Evolutionary conservation across 2,113 vertebrate genomes (phyloP).

Genomic region (Syngnathus typhle): DNA sequence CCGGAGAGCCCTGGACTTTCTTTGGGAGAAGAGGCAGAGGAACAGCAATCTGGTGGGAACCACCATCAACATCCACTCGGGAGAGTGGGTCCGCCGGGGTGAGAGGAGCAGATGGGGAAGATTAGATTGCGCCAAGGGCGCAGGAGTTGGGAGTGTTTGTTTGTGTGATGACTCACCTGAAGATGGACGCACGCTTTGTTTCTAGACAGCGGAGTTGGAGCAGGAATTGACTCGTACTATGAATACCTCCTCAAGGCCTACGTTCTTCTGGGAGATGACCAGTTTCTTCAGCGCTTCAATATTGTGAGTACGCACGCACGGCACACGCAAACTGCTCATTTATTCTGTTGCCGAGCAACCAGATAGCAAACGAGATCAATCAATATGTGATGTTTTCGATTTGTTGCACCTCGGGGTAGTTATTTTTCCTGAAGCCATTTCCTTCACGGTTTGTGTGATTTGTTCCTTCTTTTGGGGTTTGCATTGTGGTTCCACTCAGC

Average conservation of each 20-base stretch:
- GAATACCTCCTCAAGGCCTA: constrained; percentile 98
- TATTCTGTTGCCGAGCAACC: neutral
- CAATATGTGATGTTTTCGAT: neutral
- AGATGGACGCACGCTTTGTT: constrained; percentile 10
- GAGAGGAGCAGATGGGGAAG: constrained; percentile 13
- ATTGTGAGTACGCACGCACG: constrained; percentile 73
- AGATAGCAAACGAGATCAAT: neutral
- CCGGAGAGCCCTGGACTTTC: constrained; percentile 91
- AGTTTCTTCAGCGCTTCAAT: constrained; percentile 94
- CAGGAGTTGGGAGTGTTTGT: neutral
- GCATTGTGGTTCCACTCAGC: constrained; percentile 61
- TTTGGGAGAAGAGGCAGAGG: constrained; percentile 97
- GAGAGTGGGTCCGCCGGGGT: constrained; percentile 86
- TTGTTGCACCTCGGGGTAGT: neutral
- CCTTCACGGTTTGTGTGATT: neutral
- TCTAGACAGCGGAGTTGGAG: constrained; percentile 94
- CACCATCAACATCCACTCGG: constrained; percentile 97
- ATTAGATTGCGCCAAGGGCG: neutral
- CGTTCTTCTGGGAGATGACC: constrained; percentile 92
- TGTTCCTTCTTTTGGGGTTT: neutral
- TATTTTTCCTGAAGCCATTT: neutral
- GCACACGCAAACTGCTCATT: neutral
- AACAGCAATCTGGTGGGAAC: constrained; percentile 98
- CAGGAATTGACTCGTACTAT: constrained; percentile 97
- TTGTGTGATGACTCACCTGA: constrained; percentile 5